A percentile compares a stretch with the other conserved stretches of the same genome.
These are phyloP conservation scores for Erythrocercus mccallii DNA, from an alignment of 2,113 vertebrate genomes.

Conservation along the genomic window DNA sequence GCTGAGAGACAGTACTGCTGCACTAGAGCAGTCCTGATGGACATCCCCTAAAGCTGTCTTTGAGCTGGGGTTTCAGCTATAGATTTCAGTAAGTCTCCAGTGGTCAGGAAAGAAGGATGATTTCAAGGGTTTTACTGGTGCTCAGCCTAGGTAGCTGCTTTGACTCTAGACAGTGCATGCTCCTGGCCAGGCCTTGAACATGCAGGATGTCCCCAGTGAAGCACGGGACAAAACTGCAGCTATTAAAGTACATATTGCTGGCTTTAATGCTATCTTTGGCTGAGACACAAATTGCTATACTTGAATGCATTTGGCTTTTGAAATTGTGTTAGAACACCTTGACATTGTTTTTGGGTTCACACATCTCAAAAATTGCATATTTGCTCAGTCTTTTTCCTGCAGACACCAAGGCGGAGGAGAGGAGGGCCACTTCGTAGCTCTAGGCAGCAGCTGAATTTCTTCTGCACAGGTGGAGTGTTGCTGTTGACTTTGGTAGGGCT, in stretches of 20 bases:
- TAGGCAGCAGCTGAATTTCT: neutral
- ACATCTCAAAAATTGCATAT: neutral
- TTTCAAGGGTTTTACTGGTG: neutral
- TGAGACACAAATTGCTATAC: neutral
- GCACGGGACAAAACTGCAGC: neutral
- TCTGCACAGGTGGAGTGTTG: neutral
- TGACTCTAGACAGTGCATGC: fast-evolving
- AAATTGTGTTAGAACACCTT: neutral
- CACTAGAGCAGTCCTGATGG: neutral
- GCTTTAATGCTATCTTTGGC: neutral
- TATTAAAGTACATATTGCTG: neutral
- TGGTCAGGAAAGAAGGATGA: neutral
- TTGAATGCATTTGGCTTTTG: neutral
- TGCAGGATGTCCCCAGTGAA: neutral
- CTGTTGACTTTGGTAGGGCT: neutral
- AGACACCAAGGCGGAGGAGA: neutral
- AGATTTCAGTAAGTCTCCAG: neutral
- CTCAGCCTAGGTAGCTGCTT: neutral
- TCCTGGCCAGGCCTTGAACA: neutral
- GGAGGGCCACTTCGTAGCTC: neutral
- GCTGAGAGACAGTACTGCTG: neutral
- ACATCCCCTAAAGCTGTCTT: neutral
- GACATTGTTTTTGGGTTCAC: neutral
- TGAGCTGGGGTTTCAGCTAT: neutral
- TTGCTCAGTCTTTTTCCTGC: neutral